Base-by-base conservation (phyloP, 2,888 invertebrate genomes). In the Lepidocyrtinus sp. region DNA sequence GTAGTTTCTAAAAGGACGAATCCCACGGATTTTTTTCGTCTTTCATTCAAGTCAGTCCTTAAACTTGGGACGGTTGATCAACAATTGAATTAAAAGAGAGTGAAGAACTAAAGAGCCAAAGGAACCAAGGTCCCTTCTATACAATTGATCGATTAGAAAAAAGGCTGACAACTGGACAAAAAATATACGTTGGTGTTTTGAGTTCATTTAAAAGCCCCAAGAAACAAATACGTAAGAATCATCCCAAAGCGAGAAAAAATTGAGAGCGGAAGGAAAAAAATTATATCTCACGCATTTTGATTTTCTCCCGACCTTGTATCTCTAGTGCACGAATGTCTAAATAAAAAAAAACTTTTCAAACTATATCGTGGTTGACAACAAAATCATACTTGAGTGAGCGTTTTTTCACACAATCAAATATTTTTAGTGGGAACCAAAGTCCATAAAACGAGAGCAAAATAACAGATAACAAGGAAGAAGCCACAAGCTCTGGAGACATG, bases 401-500 rank as follows among this genome's bases (percentile, higher is more conserved):
- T 45, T 61, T 25, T 21, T 12, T 36, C 36, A 36, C 36, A 36
- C 36, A 12, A 36, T 5, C 5, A 36, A 36, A 25, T 50, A 25
- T 19, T 62, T 36, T 70, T 71, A 45, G 71, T 77, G 46, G 59
- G 62, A 71, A 46, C 24, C 36, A 69, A 75, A 27, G 19, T 26
- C 69, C 24, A 59, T 12, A 2, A 24, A 69, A 69, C 69, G 19
- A 17, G 19, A 71, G 71, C 71, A 72, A 72, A 78, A 72, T 78
- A 78, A 72, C 78, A 72, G 76, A 77, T 64, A 71, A 64, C 63
- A 59, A 71, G 71, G 78, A 72, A 36, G 5, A 36, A 62, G 61
- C 15, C 27, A 62, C 26, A 12, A 75, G 75, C 61, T 22, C 70
- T 70, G 78, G 36, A 36, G 36, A 65, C 15, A 85, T 85, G 85